These are phyloP conservation scores for Frankliniella fusca DNA, from an alignment of 2,888 invertebrate species.

Conservation along the genomic window DNA sequence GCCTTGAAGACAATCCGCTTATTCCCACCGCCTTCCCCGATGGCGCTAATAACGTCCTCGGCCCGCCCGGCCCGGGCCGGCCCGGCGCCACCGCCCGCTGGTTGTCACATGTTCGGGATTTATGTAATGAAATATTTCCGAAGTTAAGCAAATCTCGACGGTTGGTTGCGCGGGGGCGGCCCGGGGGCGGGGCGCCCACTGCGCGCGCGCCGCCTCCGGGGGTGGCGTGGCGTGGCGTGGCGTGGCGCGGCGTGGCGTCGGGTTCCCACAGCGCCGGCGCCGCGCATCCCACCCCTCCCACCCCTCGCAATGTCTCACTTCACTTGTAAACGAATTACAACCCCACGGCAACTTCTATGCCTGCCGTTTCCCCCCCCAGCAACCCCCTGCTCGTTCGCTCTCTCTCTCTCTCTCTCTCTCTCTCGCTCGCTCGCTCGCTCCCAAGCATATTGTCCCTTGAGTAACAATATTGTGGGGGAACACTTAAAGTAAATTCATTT, in stretches of 20 bases:
- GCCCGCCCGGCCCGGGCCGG: neutral
- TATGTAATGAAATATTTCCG: slow-evolving; percentile 26
- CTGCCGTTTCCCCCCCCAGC: no score
- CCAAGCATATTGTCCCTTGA: neutral
- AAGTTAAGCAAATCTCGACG: slow-evolving; percentile 20
- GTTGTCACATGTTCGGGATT: slow-evolving; percentile 15
- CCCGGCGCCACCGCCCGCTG: neutral
- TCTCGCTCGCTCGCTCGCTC: neutral
- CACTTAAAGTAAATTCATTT: slow-evolving; percentile 27
- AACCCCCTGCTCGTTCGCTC: no score
- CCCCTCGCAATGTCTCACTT: slow-evolving; percentile 21
- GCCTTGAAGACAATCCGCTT: slow-evolving; percentile 22
- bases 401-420: no score
- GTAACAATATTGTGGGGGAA: slow-evolving; percentile 24
- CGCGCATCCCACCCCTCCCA: neutral
- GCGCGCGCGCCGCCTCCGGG: neutral
- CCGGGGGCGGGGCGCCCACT: neutral
- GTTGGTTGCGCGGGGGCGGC: neutral
- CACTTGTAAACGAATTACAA: slow-evolving; percentile 26
- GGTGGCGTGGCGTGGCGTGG: no score
- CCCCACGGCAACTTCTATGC: neutral
- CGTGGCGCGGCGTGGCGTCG: neutral
- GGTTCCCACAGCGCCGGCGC: neutral
- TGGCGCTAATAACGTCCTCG: slow-evolving; percentile 16
- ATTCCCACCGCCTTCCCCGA: slow-evolving; percentile 10